Base-by-base conservation (phyloP, 2,797 vertebrate species). In the Halcyon badia region DNA sequence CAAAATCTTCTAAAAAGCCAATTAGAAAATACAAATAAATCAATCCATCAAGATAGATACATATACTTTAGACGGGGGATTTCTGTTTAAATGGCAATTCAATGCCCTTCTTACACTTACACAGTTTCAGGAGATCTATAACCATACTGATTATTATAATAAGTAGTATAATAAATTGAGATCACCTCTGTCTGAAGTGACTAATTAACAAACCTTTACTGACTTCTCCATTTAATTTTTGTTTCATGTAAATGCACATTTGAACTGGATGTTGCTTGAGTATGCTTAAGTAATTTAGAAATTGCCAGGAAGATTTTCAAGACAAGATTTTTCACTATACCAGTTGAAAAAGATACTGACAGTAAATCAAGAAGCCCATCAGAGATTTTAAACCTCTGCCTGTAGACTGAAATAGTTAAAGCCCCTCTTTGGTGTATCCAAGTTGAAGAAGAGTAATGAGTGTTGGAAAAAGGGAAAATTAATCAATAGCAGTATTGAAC, bases 401-500 rank as follows among this genome's bases (percentile, higher is more conserved):
- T 70, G 24, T 17, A 77, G 6, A 64, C 52, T 71, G 51, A 77
- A 95, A 71, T 10, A 68, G 6, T 42, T 75, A 33, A 14, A 79
- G 17, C 4, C 6, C 6, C 20, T 73, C n/a, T 66, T 60, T 31
- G 11, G 33, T 31, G 64, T 66, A 42, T 7, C 9, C 16, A 76
- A 82, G 33, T 42, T 49, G 44, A 92, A 93, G 42, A 22, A 73
- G 28, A 85, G 4, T 44, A 87, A 76, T 25, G 41, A 80, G 11
- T 11, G 10, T 22, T 57, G 21, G 19, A 83, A 51, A 65, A 28
- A 30, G 30, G 20, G 15, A 3, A 68, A 68, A n/a, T 3, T 8
- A 62, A 85, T 85, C 68, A 94, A 91, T 54, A 83, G 19, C 25
- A 61, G 6, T 46, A 92, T 64, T 85, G 76, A 94, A 88, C 37